phyloP scores from a whole-genome alignment of 2,113 vertebrate species.

The Ovis canadensis region DNA sequence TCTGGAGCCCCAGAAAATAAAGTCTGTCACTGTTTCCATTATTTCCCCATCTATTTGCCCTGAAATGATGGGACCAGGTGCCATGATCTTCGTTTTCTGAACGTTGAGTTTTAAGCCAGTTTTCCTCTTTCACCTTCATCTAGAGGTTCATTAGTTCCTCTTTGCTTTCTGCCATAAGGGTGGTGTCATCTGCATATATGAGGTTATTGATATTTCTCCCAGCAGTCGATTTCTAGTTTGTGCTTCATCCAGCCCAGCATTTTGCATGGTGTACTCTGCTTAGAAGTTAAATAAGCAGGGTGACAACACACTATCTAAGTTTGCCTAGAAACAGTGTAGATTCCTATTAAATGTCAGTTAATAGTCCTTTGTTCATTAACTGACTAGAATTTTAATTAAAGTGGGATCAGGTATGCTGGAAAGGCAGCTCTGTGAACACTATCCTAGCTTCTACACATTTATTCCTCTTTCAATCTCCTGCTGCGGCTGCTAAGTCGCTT shows the following conservation, averaged over 20 bases:
- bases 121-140: not conserved
- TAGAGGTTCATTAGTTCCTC: not conserved
- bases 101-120: not conserved
- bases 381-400: constrained; percentile 22
- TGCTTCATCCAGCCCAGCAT: not conserved
- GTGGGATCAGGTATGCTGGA: not conserved
- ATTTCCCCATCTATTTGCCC: not conserved
- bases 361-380: not conserved
- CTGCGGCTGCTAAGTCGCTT: too few relatives aligned
- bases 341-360: constrained; percentile 3
- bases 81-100: not conserved
- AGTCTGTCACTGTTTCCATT: not conserved
- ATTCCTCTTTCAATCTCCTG: not conserved
- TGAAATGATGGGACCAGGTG: not conserved
- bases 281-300: not conserved
- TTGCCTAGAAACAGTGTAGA: not conserved
- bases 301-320: not conserved
- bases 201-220: not conserved
- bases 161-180: not conserved
- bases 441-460: not conserved
- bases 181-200: not conserved
- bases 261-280: not conserved
- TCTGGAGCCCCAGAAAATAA: not conserved
- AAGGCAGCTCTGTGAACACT: not conserved
- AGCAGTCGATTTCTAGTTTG: not conserved